Evolutionary conservation across 2,113 vertebrate species (phyloP), one percentile per base, ranked within the genome.

Genomic region (Isurus oxyrinchus): DNA sequence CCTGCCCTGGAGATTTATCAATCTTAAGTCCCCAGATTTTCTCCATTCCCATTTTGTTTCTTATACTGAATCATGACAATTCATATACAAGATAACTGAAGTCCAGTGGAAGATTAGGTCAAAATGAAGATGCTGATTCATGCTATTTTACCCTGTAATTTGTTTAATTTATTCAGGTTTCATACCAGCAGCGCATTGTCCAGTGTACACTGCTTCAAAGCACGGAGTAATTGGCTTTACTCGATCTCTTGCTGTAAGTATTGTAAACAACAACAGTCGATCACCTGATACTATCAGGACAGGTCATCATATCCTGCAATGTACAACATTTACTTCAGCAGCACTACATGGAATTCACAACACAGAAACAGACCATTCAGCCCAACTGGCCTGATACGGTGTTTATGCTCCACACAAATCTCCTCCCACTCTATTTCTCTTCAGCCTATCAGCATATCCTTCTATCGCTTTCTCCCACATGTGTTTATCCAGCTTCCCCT

Each of bases 121-220:
- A 21, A 31, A 31, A 2, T 31, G 88, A 59, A 16, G 40, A 49
- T 84, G 5, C 81, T 19, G 40, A 94, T 19, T 5, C 25, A 13
- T 63, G 27, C n/a, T 87, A 61, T 49, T 6, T 72, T 31, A 95
- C 8, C 1, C 11, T 72, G 40, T 95, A 1, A 16, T 95, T 72
- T 55, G 0, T 95, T 72, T 69, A 44, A 4, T 96, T 69, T 86
- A 96, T 96, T 21, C 96, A 98, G 98, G 98, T 96, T 3, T 98
- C 1, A 93, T 97, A 0, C 97, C 97, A 1, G 40, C 98, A 0
- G 21, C 23, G 0, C 86, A 94, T 40, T 96, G 96, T 55, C 98
- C 98, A 0, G 97, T 97, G 91, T 98, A 98, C 96, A 98, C 98
- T 0, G 98, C 98, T 35, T 97, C 97, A 11, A 98, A 98, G 93